Evolutionary conservation across 2,888 invertebrate species (phyloP), one percentile per base, ranked within the genome.

Genomic region (Crematogaster levior): DNA sequence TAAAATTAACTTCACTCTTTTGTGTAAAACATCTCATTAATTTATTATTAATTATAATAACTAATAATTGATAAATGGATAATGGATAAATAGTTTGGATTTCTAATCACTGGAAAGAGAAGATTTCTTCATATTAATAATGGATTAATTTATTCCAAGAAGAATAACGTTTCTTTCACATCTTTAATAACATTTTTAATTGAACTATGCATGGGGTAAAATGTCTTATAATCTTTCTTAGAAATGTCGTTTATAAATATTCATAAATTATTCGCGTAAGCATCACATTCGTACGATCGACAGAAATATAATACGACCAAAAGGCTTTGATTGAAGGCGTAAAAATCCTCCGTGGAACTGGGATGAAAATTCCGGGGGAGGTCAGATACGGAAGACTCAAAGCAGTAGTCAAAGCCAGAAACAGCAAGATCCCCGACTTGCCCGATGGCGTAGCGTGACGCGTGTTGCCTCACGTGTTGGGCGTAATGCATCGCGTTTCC

Each of bases 391-490:
- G 18, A 12, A 15, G n/a, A 37, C n/a, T 40, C 12, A n/a, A n/a
- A n/a, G 7, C 15, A 24, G 58, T 24, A 10, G 34, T 74, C 46
- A 21, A 46, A 34, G 46, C 34, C 60, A 48, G 73, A 68, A 56
- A 68, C 68, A 15, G 40, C n/a, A 27, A 68, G 30, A 53, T 21
- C 43, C 21, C 21, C 7, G 27, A n/a, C n/a, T 56, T 75, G 70
- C 21, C n/a, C 12, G 61, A 1, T 15, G 30, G 34, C 43, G 48
- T 46, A 34, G 15, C 66, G 66, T 15, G 60, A 51, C 84, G 87
- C 86, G 88, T 88, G 85, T 86, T 85, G 77, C 81, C 91, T 93
- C 93, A 93, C 93, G 93, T 93, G 93, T 93, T 89, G 90, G 90
- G 87, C 89, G 90, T 90, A 89, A 91, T 86, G 87, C 90, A 75